Conservation (phyloP, 2,113 vertebrate genomes). For the Poeciliopsis turrubarensis region DNA sequence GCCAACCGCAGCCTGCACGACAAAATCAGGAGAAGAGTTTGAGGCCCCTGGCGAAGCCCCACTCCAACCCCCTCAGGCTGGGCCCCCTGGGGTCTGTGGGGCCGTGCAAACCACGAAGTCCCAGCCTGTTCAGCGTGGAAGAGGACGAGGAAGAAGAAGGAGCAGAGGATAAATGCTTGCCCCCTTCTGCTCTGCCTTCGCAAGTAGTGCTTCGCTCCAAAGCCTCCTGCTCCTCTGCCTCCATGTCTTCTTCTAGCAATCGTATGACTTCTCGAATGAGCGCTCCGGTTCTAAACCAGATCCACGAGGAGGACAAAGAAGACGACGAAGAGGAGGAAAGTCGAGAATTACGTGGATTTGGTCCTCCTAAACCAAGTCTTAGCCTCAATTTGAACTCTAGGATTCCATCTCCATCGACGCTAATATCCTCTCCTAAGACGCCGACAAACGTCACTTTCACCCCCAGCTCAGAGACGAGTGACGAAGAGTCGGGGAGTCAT, state of each 20-base stretch:
- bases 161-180: slow-evolving; percentile 60
- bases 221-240: slow-evolving; percentile 73
- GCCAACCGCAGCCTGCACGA: slow-evolving; percentile 76
- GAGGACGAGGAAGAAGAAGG: slow-evolving; percentile 94
- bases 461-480: slow-evolving; percentile 93
- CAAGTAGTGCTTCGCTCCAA: slow-evolving; percentile 93
- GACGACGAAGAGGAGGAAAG: slow-evolving; percentile 71
- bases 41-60: slow-evolving; percentile 62
- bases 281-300: slow-evolving; percentile 95
- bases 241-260: slow-evolving; percentile 85
- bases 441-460: slow-evolving; percentile 57
- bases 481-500: slow-evolving; percentile 88
- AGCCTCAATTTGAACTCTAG: slow-evolving; percentile 90
- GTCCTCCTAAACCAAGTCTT: slow-evolving; percentile 88
- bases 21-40: slow-evolving; percentile 60
- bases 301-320: slow-evolving; percentile 95
- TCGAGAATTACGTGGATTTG: slow-evolving; percentile 43
- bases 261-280: slow-evolving; percentile 94
- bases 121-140: slow-evolving; percentile 93
- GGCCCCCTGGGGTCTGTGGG: slow-evolving; percentile 52
- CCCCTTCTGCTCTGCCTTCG: slow-evolving; percentile 80
- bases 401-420: slow-evolving; percentile 44
- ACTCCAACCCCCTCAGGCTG: slow-evolving; percentile 68
- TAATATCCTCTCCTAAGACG: slow-evolving; percentile 46
- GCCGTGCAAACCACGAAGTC: slow-evolving; percentile 76